Percentiles rank a stretch among this genome's conserved stretches.
Evolutionary conservation across 1,140 invertebrate species (phyloP).

Genomic region (Subanguina moxae): DNA sequence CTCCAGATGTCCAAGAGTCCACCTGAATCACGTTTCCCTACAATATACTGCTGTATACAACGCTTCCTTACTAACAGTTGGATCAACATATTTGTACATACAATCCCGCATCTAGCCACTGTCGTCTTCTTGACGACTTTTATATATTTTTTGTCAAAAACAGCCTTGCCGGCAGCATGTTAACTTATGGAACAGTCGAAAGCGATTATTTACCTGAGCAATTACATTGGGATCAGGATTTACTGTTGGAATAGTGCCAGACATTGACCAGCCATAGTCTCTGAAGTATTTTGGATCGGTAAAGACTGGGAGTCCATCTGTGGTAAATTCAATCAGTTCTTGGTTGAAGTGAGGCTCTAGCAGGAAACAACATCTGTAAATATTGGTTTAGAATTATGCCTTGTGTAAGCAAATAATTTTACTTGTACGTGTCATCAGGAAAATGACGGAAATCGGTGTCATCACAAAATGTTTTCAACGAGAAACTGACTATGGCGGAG

Average conservation of each 20-base stretch:
- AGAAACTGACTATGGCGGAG: constrained; percentile 50
- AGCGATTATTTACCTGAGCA: constrained; percentile 36
- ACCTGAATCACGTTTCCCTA: too few species aligned
- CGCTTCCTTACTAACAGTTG: too few species aligned
- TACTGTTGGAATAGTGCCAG: constrained; percentile 50
- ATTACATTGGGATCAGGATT: constrained; percentile 48
- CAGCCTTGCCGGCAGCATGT: too few species aligned
- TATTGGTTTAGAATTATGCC: neutral
- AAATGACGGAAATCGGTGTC: constrained; percentile 56
- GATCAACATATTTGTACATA: too few species aligned
- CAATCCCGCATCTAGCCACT: too few species aligned
- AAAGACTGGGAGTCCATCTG: constrained; percentile 55
- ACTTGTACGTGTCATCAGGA: constrained; percentile 58
- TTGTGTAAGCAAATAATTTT: neutral
- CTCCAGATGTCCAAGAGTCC: too few species aligned
- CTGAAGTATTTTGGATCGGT: constrained; percentile 59
- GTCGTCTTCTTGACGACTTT: too few species aligned
- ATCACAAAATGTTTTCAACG: constrained; percentile 55
- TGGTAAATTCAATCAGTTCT: constrained; percentile 44
- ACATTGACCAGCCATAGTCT: constrained; percentile 56
- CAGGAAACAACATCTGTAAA: constrained; percentile 49
- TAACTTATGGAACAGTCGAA: too few species aligned
- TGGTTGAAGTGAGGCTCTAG: constrained; percentile 52
- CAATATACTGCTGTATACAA: too few species aligned
- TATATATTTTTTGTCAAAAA: too few species aligned